Base-by-base conservation (phyloP, 2,888 invertebrate genomes). In the Peribatodes rhomboidaria region DNA sequence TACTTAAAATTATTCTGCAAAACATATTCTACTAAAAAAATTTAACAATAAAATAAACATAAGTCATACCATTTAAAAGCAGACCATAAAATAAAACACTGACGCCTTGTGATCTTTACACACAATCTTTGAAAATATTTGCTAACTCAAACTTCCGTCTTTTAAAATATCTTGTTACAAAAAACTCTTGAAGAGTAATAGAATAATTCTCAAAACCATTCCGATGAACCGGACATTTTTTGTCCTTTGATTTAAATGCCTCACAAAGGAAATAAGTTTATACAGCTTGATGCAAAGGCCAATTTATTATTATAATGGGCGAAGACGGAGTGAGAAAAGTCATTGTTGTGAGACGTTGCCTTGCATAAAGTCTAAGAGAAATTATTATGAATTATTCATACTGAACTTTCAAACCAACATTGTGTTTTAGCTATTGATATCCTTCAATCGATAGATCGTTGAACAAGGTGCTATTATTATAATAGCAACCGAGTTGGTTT, bases 331-430 rank as follows among this genome's bases (percentile, higher is more conserved):
- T 33, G 14, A 44, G 27, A 16, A 14, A 39, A 33, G 13, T 41
- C 41, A 41, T 62, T 52, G 50, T 61, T 33, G 11, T 22, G 8
- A 44, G 9, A 58, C 41, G 53, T 18, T 39, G 53, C 31, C 35
- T 47, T 47, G 63, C 63, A 63, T 63, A 63, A 47, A 50, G 33
- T 54, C 14, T 33, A 11, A 41, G 63, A 27, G 63, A 58, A 63
- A 58, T 11, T 27, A 0, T 1, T 1, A 41, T 58, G 39, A n/a
- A 53, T 63, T 57, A 63, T 63, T 63, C 53, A 63, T 52, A 14
- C 4, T 10, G 1, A 16, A 54, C 22, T 54, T 63, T 58, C 57
- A 0, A 13, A 18, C 14, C 16, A 8, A 22, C 49, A 33, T 35
- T 39, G 37, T 27, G 27, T 18, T 53, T 31, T 39, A 37, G 18